A percentile compares a stretch with the other conserved stretches of the same genome.
phyloP scores from a whole-genome alignment of 2,113 vertebrate species.

The Callopanchax toddi region DNA sequence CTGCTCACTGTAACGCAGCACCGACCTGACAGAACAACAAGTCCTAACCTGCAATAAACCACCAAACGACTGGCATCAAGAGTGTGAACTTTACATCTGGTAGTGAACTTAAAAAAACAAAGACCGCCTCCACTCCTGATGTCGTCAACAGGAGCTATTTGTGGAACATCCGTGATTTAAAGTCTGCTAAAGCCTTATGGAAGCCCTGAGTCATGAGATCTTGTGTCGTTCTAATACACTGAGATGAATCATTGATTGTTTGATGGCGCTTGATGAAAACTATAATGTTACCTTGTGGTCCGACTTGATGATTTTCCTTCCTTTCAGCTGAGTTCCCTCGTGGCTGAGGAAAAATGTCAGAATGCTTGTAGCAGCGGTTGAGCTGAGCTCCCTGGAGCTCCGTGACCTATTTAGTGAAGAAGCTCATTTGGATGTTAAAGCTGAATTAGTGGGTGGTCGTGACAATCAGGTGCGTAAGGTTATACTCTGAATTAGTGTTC shows the following conservation, averaged over 20 bases:
- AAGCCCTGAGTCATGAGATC: slow-evolving; percentile 51
- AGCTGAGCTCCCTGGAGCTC: slow-evolving; percentile 50
- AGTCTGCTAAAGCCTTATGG: slow-evolving; percentile 45
- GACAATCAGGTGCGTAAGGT: slow-evolving; percentile 20
- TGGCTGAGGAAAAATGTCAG: slow-evolving; percentile 59
- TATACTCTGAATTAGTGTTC: neutral
- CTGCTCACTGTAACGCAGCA: too few relatives aligned
- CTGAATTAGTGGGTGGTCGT: slow-evolving; percentile 41
- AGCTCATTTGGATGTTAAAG: slow-evolving; percentile 56
- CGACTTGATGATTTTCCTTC: slow-evolving; percentile 12
- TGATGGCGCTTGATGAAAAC: slow-evolving; percentile 36
- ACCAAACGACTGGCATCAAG: too few relatives aligned
- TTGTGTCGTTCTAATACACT: slow-evolving; percentile 30
- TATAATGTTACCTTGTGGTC: slow-evolving; percentile 41
- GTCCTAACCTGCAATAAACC: neutral
- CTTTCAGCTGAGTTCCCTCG: slow-evolving; percentile 30
- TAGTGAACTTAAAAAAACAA: too few relatives aligned
- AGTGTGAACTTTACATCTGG: too few relatives aligned
- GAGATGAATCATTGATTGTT: slow-evolving; percentile 54
- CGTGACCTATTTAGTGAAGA: slow-evolving; percentile 59
- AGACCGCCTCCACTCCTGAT: neutral
- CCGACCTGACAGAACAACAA: neutral
- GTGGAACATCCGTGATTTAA: slow-evolving; percentile 11
- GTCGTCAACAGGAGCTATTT: slow-evolving; percentile 36
- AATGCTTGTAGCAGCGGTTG: slow-evolving; percentile 40